Percentiles rank a stretch among this genome's conserved stretches.
phyloP scores from a whole-genome alignment of 92 coral and sea anemone species.

The Porites divaricata region DNA sequence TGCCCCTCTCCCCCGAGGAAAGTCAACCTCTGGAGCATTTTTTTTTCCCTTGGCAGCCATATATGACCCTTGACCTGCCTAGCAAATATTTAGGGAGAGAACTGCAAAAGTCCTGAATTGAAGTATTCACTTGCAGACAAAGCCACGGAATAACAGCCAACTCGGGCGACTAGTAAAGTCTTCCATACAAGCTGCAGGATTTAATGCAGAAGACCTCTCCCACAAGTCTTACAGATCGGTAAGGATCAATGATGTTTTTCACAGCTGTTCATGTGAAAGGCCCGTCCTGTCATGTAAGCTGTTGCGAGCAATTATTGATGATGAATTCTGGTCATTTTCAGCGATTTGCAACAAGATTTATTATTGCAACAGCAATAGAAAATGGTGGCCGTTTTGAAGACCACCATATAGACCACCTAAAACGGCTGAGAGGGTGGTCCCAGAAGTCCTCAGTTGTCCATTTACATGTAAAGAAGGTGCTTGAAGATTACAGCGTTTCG shows the following conservation, averaged over 20 bases:
- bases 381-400: neutral
- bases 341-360: constrained; percentile 3
- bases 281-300: no score
- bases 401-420: neutral
- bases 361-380: neutral
- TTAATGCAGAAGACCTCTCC: neutral
- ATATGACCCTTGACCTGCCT: no score
- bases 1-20: no score
- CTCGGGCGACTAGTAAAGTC: neutral
- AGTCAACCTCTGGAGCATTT: no score
- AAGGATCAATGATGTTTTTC: neutral
- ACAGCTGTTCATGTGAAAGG: neutral
- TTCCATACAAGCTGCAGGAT: neutral
- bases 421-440: neutral
- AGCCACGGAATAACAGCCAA: neutral
- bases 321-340: neutral
- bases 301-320: no score
- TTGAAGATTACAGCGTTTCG: no score
- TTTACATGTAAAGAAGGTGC: neutral
- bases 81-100: no score
- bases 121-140: no score
- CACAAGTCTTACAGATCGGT: neutral
- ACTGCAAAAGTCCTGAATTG: no score
- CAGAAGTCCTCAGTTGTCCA: neutral
- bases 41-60: no score